Percentiles rank a stretch among this genome's conserved stretches.
Conservation (phyloP, 2,113 vertebrate genomes). For the Pontoporia blainvillei region DNA sequence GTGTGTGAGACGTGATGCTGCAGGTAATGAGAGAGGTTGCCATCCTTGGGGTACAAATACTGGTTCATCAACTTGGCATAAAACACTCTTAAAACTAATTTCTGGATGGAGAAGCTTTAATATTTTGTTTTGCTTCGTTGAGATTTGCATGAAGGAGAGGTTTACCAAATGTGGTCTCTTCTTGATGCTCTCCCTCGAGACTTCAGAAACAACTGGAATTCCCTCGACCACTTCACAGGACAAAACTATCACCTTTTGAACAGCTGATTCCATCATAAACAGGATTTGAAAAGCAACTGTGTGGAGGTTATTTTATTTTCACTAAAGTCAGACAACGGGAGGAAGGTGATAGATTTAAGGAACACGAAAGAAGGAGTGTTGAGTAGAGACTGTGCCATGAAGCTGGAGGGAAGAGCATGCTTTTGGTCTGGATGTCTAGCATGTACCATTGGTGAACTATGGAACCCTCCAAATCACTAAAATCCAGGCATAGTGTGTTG, state of each 20-base stretch:
- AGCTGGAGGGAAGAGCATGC: neutral
- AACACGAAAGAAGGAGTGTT: neutral
- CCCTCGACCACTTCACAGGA: neutral
- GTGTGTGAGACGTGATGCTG: fast-evolving
- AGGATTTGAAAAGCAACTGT: neutral
- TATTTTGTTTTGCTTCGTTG: neutral
- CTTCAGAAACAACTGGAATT: neutral
- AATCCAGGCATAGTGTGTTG: neutral
- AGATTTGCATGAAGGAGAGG: neutral
- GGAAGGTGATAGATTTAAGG: neutral
- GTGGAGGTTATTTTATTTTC: neutral
- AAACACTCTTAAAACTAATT: neutral
- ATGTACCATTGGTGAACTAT: fast-evolving
- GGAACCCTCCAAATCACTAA: neutral
- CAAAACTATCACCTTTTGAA: neutral
- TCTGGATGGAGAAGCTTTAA: neutral
- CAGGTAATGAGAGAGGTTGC: no score
- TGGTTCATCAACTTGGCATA: neutral
- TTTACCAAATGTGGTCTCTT: neutral
- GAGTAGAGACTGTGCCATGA: neutral
- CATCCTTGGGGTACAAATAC: neutral
- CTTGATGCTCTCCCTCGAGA: neutral
- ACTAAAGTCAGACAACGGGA: neutral
- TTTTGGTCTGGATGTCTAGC: neutral
- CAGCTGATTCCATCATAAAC: neutral